These are phyloP conservation scores for Ochotona curzoniae DNA, from an alignment of 2,113 vertebrate species.

Conservation along the genomic window DNA sequence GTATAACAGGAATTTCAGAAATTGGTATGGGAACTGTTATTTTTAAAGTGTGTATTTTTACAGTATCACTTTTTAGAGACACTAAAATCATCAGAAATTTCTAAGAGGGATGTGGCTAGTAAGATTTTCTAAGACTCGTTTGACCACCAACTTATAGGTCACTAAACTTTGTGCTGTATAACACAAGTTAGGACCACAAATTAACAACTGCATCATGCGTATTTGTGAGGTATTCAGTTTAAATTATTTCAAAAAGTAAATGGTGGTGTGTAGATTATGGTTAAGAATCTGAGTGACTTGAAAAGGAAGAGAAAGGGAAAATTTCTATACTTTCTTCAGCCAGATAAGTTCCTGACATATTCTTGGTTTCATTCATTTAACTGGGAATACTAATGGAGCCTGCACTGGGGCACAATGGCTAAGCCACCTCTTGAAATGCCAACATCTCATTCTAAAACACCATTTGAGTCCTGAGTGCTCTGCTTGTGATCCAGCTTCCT, in stretches of 20 bases:
- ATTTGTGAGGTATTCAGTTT: neutral
- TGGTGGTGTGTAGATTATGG: neutral
- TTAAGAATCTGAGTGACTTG: neutral
- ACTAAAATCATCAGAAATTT: neutral
- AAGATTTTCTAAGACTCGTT: neutral
- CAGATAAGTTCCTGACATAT: neutral
- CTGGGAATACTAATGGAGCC: neutral
- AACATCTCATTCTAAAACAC: too few relatives aligned
- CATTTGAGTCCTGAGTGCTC: too few relatives aligned
- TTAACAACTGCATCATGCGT: neutral
- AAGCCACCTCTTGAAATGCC: too few relatives aligned
- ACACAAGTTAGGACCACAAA: neutral
- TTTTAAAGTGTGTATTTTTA: neutral
- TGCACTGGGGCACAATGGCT: too few relatives aligned
- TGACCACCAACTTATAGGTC: neutral
- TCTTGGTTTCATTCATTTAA: neutral
- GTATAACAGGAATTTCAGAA: conserved; percentile 32
- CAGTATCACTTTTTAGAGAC: neutral
- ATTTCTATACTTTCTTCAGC: neutral
- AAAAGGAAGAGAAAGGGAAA: neutral
- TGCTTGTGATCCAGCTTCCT: too few relatives aligned
- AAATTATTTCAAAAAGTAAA: neutral
- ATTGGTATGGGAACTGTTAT: neutral
- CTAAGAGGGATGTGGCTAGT: neutral
- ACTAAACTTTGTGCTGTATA: neutral